A percentile compares a stretch with the other conserved stretches of the same genome.
Conservation (phyloP, 2,797 vertebrate genomes). For the Halcyon leucocephala region DNA sequence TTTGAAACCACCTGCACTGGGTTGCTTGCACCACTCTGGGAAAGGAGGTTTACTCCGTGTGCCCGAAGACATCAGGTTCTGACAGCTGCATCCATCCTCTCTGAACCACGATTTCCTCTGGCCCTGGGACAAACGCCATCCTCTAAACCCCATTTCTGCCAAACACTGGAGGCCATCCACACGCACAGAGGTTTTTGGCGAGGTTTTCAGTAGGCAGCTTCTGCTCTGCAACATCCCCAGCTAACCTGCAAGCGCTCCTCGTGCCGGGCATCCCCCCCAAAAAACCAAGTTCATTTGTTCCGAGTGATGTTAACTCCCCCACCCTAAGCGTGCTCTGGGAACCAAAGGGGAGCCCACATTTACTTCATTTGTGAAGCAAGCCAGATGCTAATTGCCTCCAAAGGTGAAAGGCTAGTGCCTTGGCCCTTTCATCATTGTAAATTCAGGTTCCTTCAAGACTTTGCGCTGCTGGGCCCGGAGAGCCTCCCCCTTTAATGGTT, state of each 20-base stretch:
- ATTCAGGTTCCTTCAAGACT: conserved; percentile 65
- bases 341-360: conserved; percentile 67
- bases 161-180: background rate
- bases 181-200: background rate
- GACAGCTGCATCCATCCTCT: background rate
- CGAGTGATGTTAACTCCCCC: conserved; percentile 42
- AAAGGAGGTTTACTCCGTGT: background rate
- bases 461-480: conserved; percentile 15
- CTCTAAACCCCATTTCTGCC: background rate
- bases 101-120: background rate
- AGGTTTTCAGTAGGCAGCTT: background rate
- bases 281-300: conserved; percentile 26
- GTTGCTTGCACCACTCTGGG: background rate
- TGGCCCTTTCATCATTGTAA: conserved; percentile 68
- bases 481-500: conserved; percentile 51
- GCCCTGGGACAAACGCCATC: background rate
- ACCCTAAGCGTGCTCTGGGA: conserved; percentile 52
- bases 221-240: background rate
- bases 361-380: conserved; percentile 59
- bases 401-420: conserved; percentile 68
- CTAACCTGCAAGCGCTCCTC: background rate
- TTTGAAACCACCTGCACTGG: background rate
- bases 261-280: background rate
- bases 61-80: background rate
- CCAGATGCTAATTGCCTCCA: conserved; percentile 72